These are phyloP conservation scores for Ephialtes manifestator DNA, from an alignment of 2,888 invertebrate species.

Conservation along the genomic window DNA sequence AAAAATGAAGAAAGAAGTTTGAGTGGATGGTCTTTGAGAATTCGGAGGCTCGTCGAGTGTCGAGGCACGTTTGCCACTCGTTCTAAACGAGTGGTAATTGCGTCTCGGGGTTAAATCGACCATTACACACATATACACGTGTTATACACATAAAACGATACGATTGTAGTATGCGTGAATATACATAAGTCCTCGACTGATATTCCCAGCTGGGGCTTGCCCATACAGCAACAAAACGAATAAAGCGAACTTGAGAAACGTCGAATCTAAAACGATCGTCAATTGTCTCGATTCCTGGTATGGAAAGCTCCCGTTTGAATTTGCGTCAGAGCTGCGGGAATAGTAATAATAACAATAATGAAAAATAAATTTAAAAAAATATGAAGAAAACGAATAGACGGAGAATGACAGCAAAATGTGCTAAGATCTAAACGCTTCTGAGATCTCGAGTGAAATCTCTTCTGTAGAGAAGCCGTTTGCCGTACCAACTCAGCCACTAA, in stretches of 20 bases:
- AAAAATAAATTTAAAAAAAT: slow-evolving; percentile 12
- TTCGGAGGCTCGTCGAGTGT: slow-evolving; percentile 63
- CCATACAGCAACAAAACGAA: slow-evolving; percentile 32
- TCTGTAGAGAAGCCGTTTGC: slow-evolving; percentile 60
- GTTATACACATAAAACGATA: slow-evolving; percentile 33
- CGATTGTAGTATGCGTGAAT: slow-evolving; percentile 21
- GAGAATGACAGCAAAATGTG: slow-evolving; percentile 21
- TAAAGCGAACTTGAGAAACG: slow-evolving; percentile 48
- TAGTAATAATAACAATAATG: slow-evolving; percentile 31
- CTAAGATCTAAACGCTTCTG: slow-evolving; percentile 64
- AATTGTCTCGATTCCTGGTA: slow-evolving; percentile 66
- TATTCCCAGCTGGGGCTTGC: slow-evolving; percentile 38
- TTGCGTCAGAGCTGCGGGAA: slow-evolving; percentile 53
- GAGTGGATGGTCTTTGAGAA: slow-evolving; percentile 68
- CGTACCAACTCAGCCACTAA: slow-evolving; percentile 58
- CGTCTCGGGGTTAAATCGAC: slow-evolving; percentile 68
- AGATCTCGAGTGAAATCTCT: slow-evolving; percentile 61
- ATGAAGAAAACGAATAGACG: slow-evolving; percentile 2
- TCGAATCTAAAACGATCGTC: slow-evolving; percentile 67
- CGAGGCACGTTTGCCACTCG: slow-evolving; percentile 63
- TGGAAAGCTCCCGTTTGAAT: slow-evolving; percentile 46
- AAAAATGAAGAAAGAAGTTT: slow-evolving; percentile 52
- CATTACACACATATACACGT: slow-evolving; percentile 45
- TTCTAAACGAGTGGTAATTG: slow-evolving; percentile 68
- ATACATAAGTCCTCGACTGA: slow-evolving; percentile 20